phyloP scores from a whole-genome alignment of 2,888 invertebrate genomes.

The Drosophila monieri region DNA sequence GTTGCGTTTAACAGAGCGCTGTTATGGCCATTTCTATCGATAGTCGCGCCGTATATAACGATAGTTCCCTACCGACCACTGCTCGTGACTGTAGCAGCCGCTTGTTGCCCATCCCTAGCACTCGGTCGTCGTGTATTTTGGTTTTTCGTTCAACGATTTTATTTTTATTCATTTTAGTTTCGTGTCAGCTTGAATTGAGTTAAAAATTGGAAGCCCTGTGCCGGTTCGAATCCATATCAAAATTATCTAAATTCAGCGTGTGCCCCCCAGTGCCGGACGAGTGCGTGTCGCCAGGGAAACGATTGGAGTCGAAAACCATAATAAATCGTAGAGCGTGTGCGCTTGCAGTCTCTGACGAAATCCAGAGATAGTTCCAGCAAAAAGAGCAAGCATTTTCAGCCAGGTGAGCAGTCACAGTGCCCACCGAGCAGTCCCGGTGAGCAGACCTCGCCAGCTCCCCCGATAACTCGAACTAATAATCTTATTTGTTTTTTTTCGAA shows the following conservation, averaged over 20 bases:
- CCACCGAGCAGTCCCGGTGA: conserved; percentile 36
- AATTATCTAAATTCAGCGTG: neutral
- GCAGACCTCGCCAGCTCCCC: conserved; percentile 12
- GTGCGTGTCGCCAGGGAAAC: conserved; percentile 3
- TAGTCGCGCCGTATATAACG: neutral
- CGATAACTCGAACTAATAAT: neutral
- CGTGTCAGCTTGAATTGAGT: neutral
- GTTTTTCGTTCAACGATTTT: conserved; percentile 1
- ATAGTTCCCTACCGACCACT: neutral
- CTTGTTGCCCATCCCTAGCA: neutral
- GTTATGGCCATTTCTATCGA: neutral
- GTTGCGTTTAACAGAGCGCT: neutral
- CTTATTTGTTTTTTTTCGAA: neutral
- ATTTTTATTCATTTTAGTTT: neutral
- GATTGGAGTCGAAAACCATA: neutral
- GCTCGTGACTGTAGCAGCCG: neutral
- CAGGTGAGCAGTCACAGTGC: conserved; percentile 21
- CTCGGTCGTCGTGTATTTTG: conserved; percentile 1
- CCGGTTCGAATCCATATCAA: neutral
- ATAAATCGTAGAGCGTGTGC: conserved; percentile 6
- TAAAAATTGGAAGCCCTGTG: neutral
- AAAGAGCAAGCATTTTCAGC: conserved; percentile 1
- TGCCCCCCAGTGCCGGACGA: neutral
- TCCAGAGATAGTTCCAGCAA: conserved; percentile 15
- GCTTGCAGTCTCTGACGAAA: conserved; percentile 26